Percentiles rank a stretch among this genome's conserved stretches.
Conservation (phyloP, 2,113 vertebrate genomes). For the Bubo bubo region DNA sequence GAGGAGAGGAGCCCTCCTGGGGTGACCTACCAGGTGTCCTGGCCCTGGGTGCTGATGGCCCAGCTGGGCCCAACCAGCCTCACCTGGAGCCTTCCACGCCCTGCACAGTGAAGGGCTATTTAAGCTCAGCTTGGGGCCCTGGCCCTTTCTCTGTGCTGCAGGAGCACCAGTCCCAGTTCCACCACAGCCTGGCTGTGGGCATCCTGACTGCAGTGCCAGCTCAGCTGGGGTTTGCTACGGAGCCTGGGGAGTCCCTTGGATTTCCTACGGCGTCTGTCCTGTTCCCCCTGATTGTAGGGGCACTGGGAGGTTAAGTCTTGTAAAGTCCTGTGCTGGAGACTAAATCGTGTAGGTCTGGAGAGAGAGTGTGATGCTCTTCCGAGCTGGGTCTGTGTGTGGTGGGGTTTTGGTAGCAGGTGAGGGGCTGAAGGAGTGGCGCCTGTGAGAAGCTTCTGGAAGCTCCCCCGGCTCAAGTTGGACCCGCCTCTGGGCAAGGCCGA, state of each 20-base stretch:
- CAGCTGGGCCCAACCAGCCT: neutral
- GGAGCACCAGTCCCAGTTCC: fast-evolving
- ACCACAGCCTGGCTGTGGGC: fast-evolving
- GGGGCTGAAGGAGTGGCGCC: too few relatives aligned
- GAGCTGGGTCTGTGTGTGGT: too few relatives aligned
- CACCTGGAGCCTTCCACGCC: fast-evolving
- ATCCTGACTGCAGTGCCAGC: fast-evolving
- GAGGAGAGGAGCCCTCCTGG: fast-evolving
- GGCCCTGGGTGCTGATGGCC: neutral
- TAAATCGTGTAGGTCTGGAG: neutral
- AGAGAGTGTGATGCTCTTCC: neutral
- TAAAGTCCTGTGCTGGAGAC: neutral
- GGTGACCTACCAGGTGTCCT: neutral
- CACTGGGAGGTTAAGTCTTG: neutral
- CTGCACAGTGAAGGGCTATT: neutral
- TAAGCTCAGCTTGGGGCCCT: fast-evolving
- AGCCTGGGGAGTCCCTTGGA: fast-evolving
- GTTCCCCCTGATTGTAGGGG: neutral
- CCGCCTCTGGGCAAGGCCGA: too few relatives aligned
- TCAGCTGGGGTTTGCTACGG: fast-evolving
- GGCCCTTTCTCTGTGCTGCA: fast-evolving
- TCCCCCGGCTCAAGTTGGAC: too few relatives aligned
- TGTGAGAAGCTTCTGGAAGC: too few relatives aligned
- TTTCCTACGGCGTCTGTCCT: neutral
- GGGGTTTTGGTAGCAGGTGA: too few relatives aligned